phyloP scores from a whole-genome alignment of 2,113 vertebrate genomes.

The Prolemur simus region DNA sequence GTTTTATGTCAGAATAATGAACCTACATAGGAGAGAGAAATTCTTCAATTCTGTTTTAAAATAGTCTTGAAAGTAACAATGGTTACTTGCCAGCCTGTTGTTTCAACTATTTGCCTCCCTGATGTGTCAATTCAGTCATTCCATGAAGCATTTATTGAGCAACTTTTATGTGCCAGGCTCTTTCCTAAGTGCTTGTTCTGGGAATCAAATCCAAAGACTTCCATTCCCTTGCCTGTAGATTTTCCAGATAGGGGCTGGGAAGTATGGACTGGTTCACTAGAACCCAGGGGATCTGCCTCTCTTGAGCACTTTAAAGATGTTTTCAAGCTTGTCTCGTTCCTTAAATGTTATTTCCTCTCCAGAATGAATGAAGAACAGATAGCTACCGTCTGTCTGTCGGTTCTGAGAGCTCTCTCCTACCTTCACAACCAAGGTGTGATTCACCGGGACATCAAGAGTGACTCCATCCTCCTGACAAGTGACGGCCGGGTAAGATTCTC shows the following conservation, averaged over 20 bases:
- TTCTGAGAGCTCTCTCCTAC: slow-evolving; percentile 95
- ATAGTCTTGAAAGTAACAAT: background rate
- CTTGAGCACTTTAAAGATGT: slow-evolving; percentile 2
- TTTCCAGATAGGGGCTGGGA: background rate
- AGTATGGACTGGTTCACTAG: background rate
- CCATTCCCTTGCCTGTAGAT: background rate
- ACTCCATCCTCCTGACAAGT: slow-evolving; percentile 98
- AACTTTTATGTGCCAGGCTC: background rate
- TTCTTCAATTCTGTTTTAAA: background rate
- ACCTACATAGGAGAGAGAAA: background rate
- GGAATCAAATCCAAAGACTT: background rate
- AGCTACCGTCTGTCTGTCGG: slow-evolving; percentile 96
- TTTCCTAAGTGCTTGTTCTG: background rate
- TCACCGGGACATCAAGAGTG: slow-evolving; percentile 99
- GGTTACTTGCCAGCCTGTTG: background rate
- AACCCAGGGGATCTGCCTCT: background rate
- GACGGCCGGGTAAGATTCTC: slow-evolving; percentile 92
- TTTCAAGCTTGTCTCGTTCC: slow-evolving; percentile 39
- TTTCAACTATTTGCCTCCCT: background rate
- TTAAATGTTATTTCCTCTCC: slow-evolving; percentile 63
- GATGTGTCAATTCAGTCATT: background rate
- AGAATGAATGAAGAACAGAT: slow-evolving; percentile 99
- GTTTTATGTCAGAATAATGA: background rate
- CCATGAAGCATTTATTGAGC: background rate
- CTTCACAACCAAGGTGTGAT: slow-evolving; percentile 99